Base-by-base conservation (phyloP, 2,113 vertebrate genomes). In the Corythornis madagascariensis region DNA sequence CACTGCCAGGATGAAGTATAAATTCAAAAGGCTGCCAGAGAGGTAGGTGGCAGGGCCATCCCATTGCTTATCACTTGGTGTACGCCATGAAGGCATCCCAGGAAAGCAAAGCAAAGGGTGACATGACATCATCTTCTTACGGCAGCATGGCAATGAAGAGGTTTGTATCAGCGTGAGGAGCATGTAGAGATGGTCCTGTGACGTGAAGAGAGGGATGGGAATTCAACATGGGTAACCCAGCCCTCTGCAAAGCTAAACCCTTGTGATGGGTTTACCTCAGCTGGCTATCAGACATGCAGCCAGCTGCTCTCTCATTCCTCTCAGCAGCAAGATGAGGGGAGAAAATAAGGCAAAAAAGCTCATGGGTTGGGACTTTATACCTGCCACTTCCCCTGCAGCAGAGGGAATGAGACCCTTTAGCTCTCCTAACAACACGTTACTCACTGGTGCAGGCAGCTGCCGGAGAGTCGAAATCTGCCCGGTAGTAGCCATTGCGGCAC, bases 401-500 rank as follows among this genome's bases (percentile, higher is more conserved):
- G 43, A 18, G 10, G 18, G 33, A 56, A 16, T 0, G 4, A 48
- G 55, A 25, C 35, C 26, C 5, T 7, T n/a, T 38, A 26, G 42
- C 9, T 6, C 5, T 48, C 60, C 19, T 3, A 0, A 14, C 35
- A 38, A 12, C 17, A 4, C 3, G 16, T 17, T 88, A 99, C 99
- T 99, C 96, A 99, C 99, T 99, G 78, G 99, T 99, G 95, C 99
- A 99, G 60, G 99, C 98, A 45, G 98, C 97, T 45, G 99, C 98
- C 0, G 99, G 98, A 4, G 97, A 98, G 93, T 99, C 99, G 29
- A 97, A 98, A 45, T 99, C 99, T 0, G 98, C 99, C 8, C 99
- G 97, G 95, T 99, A 99, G 95, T 99, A 99, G 50, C 99, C 99
- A 0, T 99, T 99, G 91, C 99, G 98, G 95, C 99, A 99, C 48